These are phyloP conservation scores for Thomomys bottae DNA, from an alignment of 2,113 vertebrate species.

Conservation along the genomic window DNA sequence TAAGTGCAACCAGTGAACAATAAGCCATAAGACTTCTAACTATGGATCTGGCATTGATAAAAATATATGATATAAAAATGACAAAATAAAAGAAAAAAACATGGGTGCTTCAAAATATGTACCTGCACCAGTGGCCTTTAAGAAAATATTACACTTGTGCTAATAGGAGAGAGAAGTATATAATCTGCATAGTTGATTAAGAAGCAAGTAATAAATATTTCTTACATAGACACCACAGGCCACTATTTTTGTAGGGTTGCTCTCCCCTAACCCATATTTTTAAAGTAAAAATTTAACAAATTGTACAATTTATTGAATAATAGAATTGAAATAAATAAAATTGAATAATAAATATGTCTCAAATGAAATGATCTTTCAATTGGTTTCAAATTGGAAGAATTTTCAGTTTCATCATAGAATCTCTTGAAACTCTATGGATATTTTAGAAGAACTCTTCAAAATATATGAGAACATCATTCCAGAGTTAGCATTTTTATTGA, in stretches of 20 bases:
- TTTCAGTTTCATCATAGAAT: not conserved
- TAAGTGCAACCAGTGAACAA: not conserved
- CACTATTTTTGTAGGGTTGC: not conserved
- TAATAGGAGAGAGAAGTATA: not conserved
- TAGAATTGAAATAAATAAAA: not conserved
- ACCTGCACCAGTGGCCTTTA: not conserved
- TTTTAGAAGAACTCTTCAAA: not conserved
- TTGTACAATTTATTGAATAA: not conserved
- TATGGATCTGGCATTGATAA: not conserved
- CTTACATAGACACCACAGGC: not conserved
- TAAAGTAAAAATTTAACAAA: not conserved
- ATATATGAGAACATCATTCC: not conserved
- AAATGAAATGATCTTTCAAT: not conserved
- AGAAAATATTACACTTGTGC: not conserved
- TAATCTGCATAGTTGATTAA: not conserved
- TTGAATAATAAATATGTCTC: not conserved
- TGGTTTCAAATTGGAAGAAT: not conserved
- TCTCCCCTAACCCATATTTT: not conserved
- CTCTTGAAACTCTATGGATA: not conserved
- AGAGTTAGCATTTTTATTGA: not conserved
- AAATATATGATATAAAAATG: not conserved
- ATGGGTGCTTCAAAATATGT: not conserved
- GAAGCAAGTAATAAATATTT: not conserved
- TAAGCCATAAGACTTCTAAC: not conserved
- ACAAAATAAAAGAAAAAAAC: not conserved